Conservation (phyloP, 2,797 vertebrate genomes). For the Atherinosoma microstoma region DNA sequence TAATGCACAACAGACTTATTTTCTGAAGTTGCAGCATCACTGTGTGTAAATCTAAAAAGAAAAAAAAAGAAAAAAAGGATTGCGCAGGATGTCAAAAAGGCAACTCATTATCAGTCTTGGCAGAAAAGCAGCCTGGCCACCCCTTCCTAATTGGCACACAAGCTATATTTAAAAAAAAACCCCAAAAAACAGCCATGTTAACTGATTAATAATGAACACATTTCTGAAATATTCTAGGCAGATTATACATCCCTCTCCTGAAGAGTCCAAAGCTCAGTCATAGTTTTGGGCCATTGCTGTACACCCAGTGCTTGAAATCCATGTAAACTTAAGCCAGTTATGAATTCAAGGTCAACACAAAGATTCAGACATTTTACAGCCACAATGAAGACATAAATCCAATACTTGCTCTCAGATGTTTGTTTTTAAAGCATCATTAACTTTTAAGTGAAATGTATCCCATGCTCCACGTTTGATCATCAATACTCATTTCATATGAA, state of each 20-base stretch:
- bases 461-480: constrained; percentile 48
- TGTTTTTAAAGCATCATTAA: constrained; percentile 52
- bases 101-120: neutral
- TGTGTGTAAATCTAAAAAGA: no score
- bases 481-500: constrained; percentile 55
- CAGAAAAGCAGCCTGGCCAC: no score
- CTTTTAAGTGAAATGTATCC: constrained; percentile 49
- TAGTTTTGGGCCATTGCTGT: no score
- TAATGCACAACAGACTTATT: no score
- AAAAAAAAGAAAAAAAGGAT: neutral
- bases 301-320: neutral
- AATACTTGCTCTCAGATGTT: constrained; percentile 43
- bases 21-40: no score
- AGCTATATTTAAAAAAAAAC: no score
- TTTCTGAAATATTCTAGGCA: no score
- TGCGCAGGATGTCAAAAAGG: constrained; percentile 3
- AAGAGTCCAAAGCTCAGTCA: no score
- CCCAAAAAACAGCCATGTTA: no score
- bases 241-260: no score
- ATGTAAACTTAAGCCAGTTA: neutral
- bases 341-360: constrained; percentile 33
- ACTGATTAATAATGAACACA: no score
- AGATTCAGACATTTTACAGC: neutral
- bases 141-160: no score
- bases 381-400: constrained; percentile 1